Evolutionary conservation across 2,888 invertebrate species (phyloP).

Genomic region (Cataglyphis livida): DNA sequence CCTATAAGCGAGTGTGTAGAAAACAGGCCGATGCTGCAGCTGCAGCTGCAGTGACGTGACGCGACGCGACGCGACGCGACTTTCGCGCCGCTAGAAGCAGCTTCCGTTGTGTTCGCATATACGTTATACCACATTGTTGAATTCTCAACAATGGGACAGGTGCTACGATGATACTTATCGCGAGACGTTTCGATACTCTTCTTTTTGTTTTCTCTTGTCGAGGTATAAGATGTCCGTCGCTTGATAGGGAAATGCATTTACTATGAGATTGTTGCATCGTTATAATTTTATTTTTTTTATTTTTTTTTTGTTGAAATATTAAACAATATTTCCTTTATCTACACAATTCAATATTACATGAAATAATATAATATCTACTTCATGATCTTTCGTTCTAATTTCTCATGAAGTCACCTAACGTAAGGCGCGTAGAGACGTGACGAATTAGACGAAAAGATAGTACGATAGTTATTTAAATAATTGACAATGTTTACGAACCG

Average conservation of each 20-base stretch:
- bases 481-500: constrained; percentile 84
- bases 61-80: constrained; percentile 57
- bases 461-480: constrained; percentile 83
- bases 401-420: constrained; percentile 21
- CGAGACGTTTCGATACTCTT: constrained; percentile 3
- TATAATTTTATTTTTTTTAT: neutral
- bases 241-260: neutral
- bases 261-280: neutral
- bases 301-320: neutral
- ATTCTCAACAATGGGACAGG: constrained; percentile 73
- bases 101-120: constrained; percentile 62
- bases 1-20: constrained; percentile 49
- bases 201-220: neutral
- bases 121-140: constrained; percentile 54
- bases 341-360: neutral
- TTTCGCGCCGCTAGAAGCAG: constrained; percentile 66
- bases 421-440: constrained; percentile 63
- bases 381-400: neutral
- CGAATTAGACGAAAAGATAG: constrained; percentile 62
- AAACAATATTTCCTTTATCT: neutral
- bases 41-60: constrained; percentile 50
- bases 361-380: neutral
- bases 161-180: constrained; percentile 54
- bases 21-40: constrained; percentile 55
- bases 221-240: neutral